These are phyloP conservation scores for Platorchestia sp. DNA, from an alignment of 1,140 invertebrate species.

Conservation along the genomic window DNA sequence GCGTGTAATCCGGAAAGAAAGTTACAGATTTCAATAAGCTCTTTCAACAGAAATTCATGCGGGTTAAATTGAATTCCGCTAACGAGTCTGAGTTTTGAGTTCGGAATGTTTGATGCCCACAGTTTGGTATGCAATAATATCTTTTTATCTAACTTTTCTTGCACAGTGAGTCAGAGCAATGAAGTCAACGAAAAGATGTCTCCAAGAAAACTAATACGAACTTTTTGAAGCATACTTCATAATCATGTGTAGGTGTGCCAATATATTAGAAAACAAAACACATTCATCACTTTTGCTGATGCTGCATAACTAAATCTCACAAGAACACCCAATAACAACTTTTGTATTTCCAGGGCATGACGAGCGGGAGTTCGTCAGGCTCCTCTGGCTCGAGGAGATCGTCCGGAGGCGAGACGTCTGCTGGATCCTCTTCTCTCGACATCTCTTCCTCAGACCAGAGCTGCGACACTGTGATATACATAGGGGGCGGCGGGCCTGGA, in stretches of 20 bases:
- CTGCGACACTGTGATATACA: constrained; percentile 96
- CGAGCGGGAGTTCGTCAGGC: constrained; percentile 58
- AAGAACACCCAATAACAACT: no score
- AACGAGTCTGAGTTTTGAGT: neutral
- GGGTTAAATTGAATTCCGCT: neutral
- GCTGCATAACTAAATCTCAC: no score
- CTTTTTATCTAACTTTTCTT: no score
- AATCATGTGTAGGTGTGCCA: no score
- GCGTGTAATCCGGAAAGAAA: neutral
- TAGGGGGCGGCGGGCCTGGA: constrained; percentile 81
- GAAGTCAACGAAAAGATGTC: no score
- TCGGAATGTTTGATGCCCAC: neutral
- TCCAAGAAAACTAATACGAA: no score
- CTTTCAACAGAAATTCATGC: no score
- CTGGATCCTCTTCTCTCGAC: constrained; percentile 82
- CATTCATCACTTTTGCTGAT: no score
- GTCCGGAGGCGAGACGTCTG: constrained; percentile 64
- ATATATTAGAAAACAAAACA: no score
- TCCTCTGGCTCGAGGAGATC: constrained; percentile 65
- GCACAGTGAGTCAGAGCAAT: no score
- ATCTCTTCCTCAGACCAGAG: constrained; percentile 93
- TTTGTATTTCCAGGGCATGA: constrained; percentile 2
- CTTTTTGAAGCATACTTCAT: no score
- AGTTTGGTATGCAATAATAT: neutral
- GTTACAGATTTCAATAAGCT: neutral